Conservation (phyloP, 1,140 invertebrate species). For the Ceratina japonica region DNA sequence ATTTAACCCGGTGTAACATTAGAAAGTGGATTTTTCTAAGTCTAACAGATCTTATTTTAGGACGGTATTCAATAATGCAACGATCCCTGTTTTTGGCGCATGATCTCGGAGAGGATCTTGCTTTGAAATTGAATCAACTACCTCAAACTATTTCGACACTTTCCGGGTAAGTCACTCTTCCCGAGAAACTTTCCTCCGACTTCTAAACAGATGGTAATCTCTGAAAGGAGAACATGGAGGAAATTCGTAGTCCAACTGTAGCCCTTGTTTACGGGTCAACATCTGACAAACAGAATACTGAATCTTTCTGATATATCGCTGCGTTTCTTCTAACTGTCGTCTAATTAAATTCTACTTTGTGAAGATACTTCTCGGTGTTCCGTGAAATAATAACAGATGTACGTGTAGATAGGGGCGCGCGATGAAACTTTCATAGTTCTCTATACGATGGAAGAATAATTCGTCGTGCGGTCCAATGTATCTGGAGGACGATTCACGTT, state of each 20-base stretch:
- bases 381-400: neutral
- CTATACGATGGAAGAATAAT: conserved; percentile 9
- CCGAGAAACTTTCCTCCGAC: neutral
- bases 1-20: neutral
- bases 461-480: neutral
- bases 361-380: neutral
- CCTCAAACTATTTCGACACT: conserved; percentile 13
- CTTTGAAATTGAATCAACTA: neutral
- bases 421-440: neutral
- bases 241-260: neutral
- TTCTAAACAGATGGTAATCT: conserved; percentile 21
- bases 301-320: neutral
- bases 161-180: neutral
- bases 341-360: neutral
- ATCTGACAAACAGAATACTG: neutral
- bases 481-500: neutral
- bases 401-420: neutral
- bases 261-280: neutral
- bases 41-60: too few species aligned
- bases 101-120: neutral
- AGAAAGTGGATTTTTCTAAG: too few species aligned
- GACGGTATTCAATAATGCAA: too few species aligned
- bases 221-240: neutral
- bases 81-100: neutral
- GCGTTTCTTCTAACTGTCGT: too few species aligned